Conservation (phyloP, 2,797 vertebrate species). For the Trichosurus vulpecula region DNA sequence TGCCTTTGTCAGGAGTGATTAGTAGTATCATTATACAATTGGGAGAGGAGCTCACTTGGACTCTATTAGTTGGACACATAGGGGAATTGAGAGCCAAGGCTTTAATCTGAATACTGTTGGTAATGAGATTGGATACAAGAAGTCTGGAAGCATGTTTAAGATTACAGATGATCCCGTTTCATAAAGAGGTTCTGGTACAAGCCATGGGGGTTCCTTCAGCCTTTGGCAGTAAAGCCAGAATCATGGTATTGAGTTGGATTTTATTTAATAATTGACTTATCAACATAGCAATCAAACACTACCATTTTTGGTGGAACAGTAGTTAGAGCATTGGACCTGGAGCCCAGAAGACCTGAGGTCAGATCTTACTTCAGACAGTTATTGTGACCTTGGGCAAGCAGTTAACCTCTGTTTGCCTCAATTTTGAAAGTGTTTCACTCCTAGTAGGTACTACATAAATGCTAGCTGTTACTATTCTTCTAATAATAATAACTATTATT, state of each 20-base stretch:
- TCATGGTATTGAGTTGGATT: not conserved
- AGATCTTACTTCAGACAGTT: not conserved
- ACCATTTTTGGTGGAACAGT: not conserved
- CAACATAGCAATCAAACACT: not conserved
- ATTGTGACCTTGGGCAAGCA: not conserved
- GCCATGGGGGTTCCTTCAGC: not conserved
- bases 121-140: not conserved
- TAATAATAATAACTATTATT: not conserved
- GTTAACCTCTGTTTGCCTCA: not conserved
- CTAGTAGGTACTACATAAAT: not conserved
- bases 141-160: not conserved
- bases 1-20: not conserved
- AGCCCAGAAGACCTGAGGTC: not conserved
- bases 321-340: not conserved
- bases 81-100: not conserved
- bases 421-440: not conserved
- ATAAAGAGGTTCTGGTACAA: not conserved
- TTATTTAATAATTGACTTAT: not conserved
- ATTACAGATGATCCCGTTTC: not conserved
- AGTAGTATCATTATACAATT: not conserved
- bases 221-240: not conserved
- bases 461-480: not conserved
- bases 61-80: not conserved
- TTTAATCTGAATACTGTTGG: not conserved
- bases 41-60: not conserved